Base-by-base conservation (phyloP, 2,797 vertebrate genomes). In the Anableps anableps region DNA sequence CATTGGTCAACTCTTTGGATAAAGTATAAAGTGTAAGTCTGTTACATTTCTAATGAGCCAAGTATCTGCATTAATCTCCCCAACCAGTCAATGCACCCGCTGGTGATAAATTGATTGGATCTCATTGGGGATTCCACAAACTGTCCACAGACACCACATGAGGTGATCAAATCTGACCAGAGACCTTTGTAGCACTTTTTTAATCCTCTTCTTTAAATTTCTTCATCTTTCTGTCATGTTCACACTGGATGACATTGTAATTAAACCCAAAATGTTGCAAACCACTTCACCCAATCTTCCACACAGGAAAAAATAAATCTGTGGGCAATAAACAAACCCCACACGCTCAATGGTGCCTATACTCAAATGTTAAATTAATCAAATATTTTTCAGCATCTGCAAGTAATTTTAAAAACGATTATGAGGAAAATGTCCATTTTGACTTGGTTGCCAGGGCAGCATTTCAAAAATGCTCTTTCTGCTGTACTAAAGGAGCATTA, bases 11-110 rank as follows among this genome's bases (percentile, higher is more conserved):
- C 41, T 17, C 48, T 10, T 76, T 21, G n/a, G 71, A 23, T 73
- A 13, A 45, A 74, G 58, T 53, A 21, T 47, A 58, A 73, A 79
- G 11, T 36, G 50, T 70, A 75, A 83, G 58, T 3, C 29, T 43
- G 29, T 81, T 76, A 76, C 70, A 78, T 83, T 83, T 72, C 45
- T 77, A 81, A 79, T 74, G 74, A 77, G 58, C 50, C 72, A 75
- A 58, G 58, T 62, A 75, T 48, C 66, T 41, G 70, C 77, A 78
- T 81, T 77, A 81, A 80, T 88, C 75, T 75, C 38, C 29, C 31
- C 13, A 0, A 38, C 34, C 38, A 43, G 50, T 87, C 79, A 38
- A 78, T 82, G 78, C 58, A 64, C 38, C 64, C 66, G 36, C 78
- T 58, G 76, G 76, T 53, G 64, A 74, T 71, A 13, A 76, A 79